Evolutionary conservation across 2,113 vertebrate genomes (phyloP).

Genomic region (Clarias gariepinus): DNA sequence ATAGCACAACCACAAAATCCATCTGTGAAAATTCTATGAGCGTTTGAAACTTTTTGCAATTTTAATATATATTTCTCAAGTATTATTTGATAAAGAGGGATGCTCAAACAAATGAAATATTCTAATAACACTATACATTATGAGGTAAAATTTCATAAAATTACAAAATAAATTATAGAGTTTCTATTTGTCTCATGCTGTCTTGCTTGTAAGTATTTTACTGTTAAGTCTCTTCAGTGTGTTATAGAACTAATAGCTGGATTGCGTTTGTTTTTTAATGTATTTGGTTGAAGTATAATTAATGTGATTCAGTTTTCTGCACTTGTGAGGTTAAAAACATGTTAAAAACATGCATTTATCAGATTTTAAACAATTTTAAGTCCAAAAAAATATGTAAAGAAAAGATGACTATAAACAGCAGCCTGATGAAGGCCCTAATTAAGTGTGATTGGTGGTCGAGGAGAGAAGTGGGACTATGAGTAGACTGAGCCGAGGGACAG

Average conservation of each 20-base stretch:
- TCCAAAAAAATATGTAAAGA: constrained; percentile 12
- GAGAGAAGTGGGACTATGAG: constrained; percentile 74
- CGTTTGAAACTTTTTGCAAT: not conserved
- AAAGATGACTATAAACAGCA: constrained; percentile 24
- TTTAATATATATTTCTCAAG: not conserved
- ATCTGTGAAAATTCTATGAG: not conserved
- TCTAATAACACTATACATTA: not conserved
- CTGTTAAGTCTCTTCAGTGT: not conserved
- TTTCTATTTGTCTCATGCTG: not conserved
- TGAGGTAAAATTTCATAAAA: not conserved
- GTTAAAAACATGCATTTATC: constrained; percentile 6
- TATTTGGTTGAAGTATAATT: constrained; percentile 15
- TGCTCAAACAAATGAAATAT: not conserved
- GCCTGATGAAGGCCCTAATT: constrained; percentile 72
- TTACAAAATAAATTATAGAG: not conserved
- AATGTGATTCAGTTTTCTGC: constrained; percentile 30
- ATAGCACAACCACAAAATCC: not conserved
- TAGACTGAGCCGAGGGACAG: constrained; percentile 72
- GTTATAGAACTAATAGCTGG: constrained; percentile 11
- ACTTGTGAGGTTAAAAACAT: not conserved
- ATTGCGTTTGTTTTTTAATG: constrained; percentile 19
- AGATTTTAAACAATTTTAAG: constrained; percentile 23
- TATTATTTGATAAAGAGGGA: not conserved
- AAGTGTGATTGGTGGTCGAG: constrained; percentile 77
- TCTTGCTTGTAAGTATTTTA: not conserved